Evolutionary conservation across 2,797 vertebrate species (phyloP), one percentile per base, ranked within the genome.

Genomic region (Pterois miles): DNA sequence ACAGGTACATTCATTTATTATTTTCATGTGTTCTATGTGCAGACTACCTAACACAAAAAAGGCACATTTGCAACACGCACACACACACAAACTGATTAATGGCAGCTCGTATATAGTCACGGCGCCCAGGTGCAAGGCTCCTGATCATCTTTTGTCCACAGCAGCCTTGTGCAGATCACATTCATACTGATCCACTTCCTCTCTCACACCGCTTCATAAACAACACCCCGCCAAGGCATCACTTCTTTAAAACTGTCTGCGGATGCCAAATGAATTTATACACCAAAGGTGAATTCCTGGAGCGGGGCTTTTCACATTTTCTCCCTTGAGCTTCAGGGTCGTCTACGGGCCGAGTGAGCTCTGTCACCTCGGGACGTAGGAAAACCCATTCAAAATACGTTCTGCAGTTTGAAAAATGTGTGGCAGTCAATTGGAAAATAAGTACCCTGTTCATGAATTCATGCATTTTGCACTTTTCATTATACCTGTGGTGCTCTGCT

Each of bases 41-140:
- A 64, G 36, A 66, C 57, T 46, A 20, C 33, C 74, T 46, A 67
- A 52, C 75, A 80, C 70, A 79, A 43, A 62, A 72, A 59, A 81
- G 27, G 29, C 56, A 36, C 52, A 64, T 43, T 54, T 60, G 5
- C 52, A 64, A 38, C 72, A 74, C 38, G 58, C 46, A 58, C 64
- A 67, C 14, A 67, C 63, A 29, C 36, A 54, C 82, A 74, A 23
- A 62, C 86, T 93, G 91, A 95, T 93, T 86, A 93, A 95, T 93
- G 89, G 85, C 54, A 76, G 83, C 80, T 89, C 64, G 63, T 81
- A 85, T 89, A 75, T 83, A 86, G 85, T 89, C 82, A 63, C 79
- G 60, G 69, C 12, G 27, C 82, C 75, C 88, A 91, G 91, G 88
- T 91, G 89, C 84, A 65, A 40, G 1, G 62, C 75, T 83, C 74